Base-by-base conservation (phyloP, 2,113 vertebrate species). In the Eurypyga helias region DNA sequence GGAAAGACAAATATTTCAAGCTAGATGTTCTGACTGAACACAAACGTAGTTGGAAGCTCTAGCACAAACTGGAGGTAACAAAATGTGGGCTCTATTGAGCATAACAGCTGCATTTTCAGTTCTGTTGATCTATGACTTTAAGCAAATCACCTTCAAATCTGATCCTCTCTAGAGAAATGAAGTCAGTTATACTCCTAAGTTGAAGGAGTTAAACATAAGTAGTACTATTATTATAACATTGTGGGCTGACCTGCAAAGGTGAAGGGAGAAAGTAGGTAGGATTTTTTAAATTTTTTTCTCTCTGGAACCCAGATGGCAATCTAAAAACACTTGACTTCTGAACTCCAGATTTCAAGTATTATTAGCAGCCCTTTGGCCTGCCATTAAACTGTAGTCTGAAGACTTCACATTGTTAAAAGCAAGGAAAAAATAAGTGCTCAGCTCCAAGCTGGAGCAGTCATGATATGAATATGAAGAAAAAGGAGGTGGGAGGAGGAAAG, bases 271-370 rank as follows among this genome's bases (percentile, higher is more conserved):
- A 87, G 36, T 19, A 64, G 7, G 64, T 43, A n/a, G 16, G 70
- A 93, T 90, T 69, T 52, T 41, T 94, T 89, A 20, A 77, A 82
- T 61, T 96, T 90, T 96, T 75, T 85, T 54, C 76, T 83, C 72
- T 70, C 75, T 92, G 76, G 51, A 82, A 77, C n/a, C 77, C 73
- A 84, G 65, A 81, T 95, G 64, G 45, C 61, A 87, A 18, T 48
- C 69, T 83, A 96, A 97, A 95, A 92, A 23, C 84, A 82, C 93
- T 96, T 97, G 91, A 95, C 49, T 52, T 89, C 70, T 92, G 82
- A 87, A 95, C 91, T 97, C 25, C 67, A 60, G 45, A 36, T 49
- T 77, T 94, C 71, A 77, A 91, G 82, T 89, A 65, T 83, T 85
- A 93, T 96, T 96, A 95, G 84, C 83, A 77, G 34, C 24, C 75